Evolutionary conservation across 2,113 vertebrate genomes (phyloP).

Genomic region (Haplotaxodon microlepis): DNA sequence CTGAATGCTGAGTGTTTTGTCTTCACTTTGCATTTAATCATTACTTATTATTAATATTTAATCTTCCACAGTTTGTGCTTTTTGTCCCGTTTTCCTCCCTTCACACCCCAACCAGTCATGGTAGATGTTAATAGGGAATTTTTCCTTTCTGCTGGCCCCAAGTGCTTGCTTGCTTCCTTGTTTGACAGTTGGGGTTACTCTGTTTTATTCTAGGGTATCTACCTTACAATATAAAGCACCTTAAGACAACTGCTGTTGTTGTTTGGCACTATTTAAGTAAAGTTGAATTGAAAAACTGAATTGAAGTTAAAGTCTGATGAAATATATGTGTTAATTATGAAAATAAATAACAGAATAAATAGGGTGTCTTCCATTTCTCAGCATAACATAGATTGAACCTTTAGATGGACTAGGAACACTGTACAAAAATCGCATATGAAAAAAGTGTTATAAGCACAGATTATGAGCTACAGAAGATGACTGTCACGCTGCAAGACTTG

Average conservation of each 20-base stretch:
- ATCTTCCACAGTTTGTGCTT: not conserved
- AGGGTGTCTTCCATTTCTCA: not conserved
- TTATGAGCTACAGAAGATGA: not conserved
- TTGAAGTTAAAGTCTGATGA: not conserved
- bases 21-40: not conserved
- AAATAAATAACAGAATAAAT: not conserved
- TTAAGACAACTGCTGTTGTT: not conserved
- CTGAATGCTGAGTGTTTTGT: not conserved
- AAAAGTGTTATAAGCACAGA: not conserved
- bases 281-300: not conserved
- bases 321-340: not conserved
- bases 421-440: not conserved
- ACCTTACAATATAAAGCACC: not conserved
- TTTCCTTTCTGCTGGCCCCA: not conserved
- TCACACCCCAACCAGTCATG: not conserved
- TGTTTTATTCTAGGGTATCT: not conserved
- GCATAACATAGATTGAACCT: not conserved
- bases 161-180: not conserved
- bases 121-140: not conserved
- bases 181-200: not conserved
- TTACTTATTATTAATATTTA: not conserved
- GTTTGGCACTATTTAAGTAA: not conserved
- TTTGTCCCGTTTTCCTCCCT: not conserved
- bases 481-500: not conserved
- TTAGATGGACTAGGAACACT: not conserved